Conservation (phyloP, 2,888 invertebrate species). For the Meandrusa payeni region DNA sequence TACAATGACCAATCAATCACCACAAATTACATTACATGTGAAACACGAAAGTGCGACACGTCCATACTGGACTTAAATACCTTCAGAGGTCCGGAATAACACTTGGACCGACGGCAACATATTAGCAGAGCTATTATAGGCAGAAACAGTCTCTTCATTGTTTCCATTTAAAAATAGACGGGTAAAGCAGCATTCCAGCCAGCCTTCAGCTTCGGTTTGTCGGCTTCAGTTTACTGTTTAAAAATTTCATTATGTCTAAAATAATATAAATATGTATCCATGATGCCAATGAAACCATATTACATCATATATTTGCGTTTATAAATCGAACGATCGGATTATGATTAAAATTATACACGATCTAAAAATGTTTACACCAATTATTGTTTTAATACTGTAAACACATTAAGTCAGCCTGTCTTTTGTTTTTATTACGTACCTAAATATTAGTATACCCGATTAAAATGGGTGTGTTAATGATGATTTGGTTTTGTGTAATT, state of each 20-base stretch:
- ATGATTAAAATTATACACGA: no score
- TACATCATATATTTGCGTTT: background rate
- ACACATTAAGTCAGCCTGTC: no score
- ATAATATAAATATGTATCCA: constrained; percentile 3
- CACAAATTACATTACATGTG: constrained; percentile 18
- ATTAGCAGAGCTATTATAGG: constrained; percentile 23
- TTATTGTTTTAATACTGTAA: no score
- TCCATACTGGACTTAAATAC: constrained; percentile 20
- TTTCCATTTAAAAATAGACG: constrained; percentile 22
- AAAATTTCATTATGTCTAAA: constrained; percentile 20
- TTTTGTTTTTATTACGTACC: no score
- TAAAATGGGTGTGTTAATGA: constrained; percentile 7
- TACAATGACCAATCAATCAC: constrained; percentile 19
- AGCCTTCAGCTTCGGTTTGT: constrained; percentile 22
- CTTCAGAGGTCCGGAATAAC: constrained; percentile 24
- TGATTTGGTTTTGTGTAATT: constrained; percentile 8
- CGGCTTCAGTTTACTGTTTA: constrained; percentile 25
- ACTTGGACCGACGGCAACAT: constrained; percentile 25
- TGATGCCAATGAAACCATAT: constrained; percentile 6
- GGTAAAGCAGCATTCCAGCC: constrained; percentile 24
- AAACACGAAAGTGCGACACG: constrained; percentile 16
- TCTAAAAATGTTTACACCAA: no score
- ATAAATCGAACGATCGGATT: background rate
- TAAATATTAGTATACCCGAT: no score
- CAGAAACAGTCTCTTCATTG: constrained; percentile 25